Percentiles rank a stretch among this genome's conserved stretches.
Evolutionary conservation across 2,113 vertebrate species (phyloP).

Genomic region (Podocnemis expansa): DNA sequence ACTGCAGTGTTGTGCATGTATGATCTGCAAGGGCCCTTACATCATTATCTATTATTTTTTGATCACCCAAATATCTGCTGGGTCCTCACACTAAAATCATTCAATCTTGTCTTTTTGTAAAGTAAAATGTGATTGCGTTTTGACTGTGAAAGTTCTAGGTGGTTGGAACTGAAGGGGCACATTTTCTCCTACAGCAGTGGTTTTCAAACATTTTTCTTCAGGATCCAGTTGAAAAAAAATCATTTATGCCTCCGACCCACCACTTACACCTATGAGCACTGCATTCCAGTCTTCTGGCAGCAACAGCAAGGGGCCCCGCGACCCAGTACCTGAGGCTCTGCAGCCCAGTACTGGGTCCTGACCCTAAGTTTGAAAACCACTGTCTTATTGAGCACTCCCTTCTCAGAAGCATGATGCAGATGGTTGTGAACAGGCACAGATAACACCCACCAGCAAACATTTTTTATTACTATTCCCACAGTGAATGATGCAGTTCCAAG

Average conservation of each 20-base stretch:
- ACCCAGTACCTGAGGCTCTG: too few relatives aligned
- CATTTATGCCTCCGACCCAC: too few relatives aligned
- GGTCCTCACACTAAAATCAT: background rate
- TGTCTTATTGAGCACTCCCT: rapidly evolving
- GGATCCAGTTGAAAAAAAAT: too few relatives aligned
- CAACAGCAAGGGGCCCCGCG: too few relatives aligned
- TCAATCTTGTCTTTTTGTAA: background rate
- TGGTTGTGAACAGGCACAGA: background rate
- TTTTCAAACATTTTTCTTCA: too few relatives aligned
- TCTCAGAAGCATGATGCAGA: background rate
- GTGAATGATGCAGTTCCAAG: background rate
- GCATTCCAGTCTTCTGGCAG: too few relatives aligned
- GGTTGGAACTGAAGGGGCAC: background rate
- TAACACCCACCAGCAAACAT: background rate
- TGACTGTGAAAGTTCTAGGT: background rate
- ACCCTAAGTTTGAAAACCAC: too few relatives aligned
- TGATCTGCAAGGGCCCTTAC: background rate
- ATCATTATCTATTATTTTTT: background rate
- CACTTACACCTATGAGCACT: too few relatives aligned
- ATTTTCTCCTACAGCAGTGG: too few relatives aligned
- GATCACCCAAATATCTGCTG: background rate
- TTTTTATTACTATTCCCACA: background rate
- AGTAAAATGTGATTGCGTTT: background rate
- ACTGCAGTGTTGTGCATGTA: background rate
- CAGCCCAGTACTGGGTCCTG: too few relatives aligned